phyloP scores from a whole-genome alignment of 2,113 vertebrate species.

The Channa maculata region DNA sequence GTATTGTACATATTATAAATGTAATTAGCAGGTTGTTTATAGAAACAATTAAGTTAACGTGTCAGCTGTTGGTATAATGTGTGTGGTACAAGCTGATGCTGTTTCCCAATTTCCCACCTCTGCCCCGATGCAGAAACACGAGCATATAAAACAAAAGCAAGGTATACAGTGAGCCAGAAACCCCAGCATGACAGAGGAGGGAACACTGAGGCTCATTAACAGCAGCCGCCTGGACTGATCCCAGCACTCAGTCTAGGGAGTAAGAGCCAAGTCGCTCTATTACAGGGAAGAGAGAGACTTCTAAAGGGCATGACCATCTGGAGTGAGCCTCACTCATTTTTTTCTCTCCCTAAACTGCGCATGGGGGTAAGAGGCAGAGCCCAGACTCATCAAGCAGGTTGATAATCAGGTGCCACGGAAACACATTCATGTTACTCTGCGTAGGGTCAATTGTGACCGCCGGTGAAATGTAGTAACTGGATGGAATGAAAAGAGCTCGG shows the following conservation, averaged over 20 bases:
- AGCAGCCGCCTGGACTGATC: constrained; percentile 74
- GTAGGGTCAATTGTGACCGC: constrained; percentile 57
- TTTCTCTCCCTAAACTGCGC: constrained; percentile 36
- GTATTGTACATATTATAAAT: too few species aligned
- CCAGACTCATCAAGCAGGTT: constrained; percentile 69
- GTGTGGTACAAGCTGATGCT: constrained; percentile 34
- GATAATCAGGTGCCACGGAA: constrained; percentile 68
- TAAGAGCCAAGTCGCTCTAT: constrained; percentile 68
- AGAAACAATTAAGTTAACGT: constrained; percentile 60
- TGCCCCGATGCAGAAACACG: constrained; percentile 64
- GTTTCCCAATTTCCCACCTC: constrained; percentile 46
- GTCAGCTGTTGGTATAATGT: constrained; percentile 38
- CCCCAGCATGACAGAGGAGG: constrained; percentile 72
- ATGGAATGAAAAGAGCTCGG: constrained; percentile 19
- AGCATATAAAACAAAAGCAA: constrained; percentile 62
- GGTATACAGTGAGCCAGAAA: constrained; percentile 54
- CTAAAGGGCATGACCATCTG: constrained; percentile 79
- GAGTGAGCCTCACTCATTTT: constrained; percentile 58
- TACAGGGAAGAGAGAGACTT: constrained; percentile 73
- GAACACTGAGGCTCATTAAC: constrained; percentile 80
- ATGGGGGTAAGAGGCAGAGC: constrained; percentile 56
- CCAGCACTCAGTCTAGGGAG: constrained; percentile 73
- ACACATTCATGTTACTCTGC: constrained; percentile 36
- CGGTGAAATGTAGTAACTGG: constrained; percentile 36
- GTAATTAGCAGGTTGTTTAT: constrained; percentile 8